Conservation (phyloP, 2,888 invertebrate species). For the Auanema sp. region DNA sequence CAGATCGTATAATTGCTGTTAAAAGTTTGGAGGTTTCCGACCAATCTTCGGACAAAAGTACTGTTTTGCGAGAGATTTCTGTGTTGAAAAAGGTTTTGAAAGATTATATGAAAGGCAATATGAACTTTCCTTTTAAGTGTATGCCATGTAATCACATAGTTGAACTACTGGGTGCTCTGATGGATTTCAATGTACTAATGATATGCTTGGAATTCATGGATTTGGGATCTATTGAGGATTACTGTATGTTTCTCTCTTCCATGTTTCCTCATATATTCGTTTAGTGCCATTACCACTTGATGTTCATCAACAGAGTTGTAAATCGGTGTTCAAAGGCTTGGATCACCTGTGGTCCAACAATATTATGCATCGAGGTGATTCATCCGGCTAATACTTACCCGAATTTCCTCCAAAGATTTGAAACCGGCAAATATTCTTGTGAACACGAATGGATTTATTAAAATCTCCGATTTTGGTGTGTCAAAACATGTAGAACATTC, state of each 20-base stretch:
- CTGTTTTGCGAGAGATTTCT: conserved; percentile 9
- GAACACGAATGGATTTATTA: conserved; percentile 9
- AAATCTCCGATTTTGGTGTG: conserved; percentile 19
- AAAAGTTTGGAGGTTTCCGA: conserved; percentile 16
- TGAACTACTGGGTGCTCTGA: conserved; percentile 12
- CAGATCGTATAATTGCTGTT: conserved; percentile 14
- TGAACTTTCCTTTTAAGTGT: conserved; percentile 6
- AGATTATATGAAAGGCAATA: not conserved
- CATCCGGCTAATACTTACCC: not conserved
- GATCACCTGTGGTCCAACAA: conserved; percentile 12
- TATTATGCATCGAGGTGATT: conserved; percentile 21
- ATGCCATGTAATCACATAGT: conserved; percentile 12
- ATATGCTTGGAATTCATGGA: conserved; percentile 20
- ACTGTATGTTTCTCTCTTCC: not conserved
- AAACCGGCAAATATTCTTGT: conserved; percentile 17
- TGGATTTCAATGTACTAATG: conserved; percentile 9
- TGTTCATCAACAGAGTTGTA: conserved; percentile 4
- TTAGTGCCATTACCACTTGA: conserved; percentile 8
- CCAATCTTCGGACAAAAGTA: not conserved
- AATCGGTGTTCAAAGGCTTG: conserved; percentile 11
- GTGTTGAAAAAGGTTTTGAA: conserved; percentile 3
- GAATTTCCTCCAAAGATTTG: conserved; percentile 4
- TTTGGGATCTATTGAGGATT: conserved; percentile 10
- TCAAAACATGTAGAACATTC: conserved; percentile 45
- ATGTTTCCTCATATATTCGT: not conserved